Evolutionary conservation across 2,797 vertebrate genomes (phyloP), one percentile per base, ranked within the genome.

Genomic region (Lithobates pipiens): DNA sequence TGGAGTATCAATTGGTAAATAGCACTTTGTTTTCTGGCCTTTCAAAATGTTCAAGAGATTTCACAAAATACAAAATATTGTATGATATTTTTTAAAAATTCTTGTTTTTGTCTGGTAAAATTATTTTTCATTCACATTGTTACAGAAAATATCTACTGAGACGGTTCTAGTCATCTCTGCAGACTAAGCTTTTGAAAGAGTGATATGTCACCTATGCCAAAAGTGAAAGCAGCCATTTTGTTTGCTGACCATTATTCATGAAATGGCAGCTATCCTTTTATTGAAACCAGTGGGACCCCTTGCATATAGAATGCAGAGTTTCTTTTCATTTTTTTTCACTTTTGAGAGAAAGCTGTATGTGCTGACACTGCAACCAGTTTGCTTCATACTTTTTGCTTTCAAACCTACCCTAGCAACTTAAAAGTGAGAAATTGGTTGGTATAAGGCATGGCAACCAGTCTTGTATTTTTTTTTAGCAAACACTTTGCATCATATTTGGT

Each of bases 21-120:
- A 39, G 81, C 85, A 87, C 85, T 87, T 87, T 85, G 39, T 79
- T 74, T 84, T 83, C 76, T 44, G 61, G 42, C 71, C 76, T 84
- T 83, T 81, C 70, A 83, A 61, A 70, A 74, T 69, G 76, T 82
- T 85, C 76, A 34, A 73, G 32, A 86, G 75, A 79, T 75, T 78
- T 79, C 54, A 78, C 70, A 74, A 83, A 63, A 57, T 73, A 29
- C 70, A 69, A 83, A 63, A 57, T 73, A 29, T 72, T 78, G 68
- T 74, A 76, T 75, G 13, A 50, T 29, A 9, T 83, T 80, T 80
- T 76, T 80, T 80, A 34, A 63, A 70, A 85, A 68, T 78, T 54
- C 21, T 39, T 39, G 34, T 61, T 57, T 57, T 57, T 54, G 15
- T 77, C 39, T 25, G 18, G 34, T 86, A 70, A 39, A 65, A 65